These are phyloP conservation scores for Daktulosphaira vitifoliae DNA, from an alignment of 1,140 invertebrate species.

Conservation along the genomic window DNA sequence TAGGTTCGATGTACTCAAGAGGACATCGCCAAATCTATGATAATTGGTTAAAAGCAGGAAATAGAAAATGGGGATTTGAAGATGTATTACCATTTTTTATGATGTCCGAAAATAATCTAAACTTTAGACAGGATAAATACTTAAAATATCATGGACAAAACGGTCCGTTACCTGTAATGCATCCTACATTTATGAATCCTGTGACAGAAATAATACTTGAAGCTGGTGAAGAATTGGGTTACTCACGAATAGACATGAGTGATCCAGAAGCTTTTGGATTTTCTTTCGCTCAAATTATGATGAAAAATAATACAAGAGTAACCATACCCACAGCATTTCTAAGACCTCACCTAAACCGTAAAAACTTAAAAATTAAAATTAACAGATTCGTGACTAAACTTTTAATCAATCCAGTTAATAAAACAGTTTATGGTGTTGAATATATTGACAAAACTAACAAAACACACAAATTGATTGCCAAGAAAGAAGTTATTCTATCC, in stretches of 20 bases:
- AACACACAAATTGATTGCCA: conserved; percentile 45
- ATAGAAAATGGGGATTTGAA: conserved; percentile 56
- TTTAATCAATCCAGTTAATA: conserved; percentile 53
- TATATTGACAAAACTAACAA: conserved; percentile 39
- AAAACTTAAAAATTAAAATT: conserved; percentile 63
- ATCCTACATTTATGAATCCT: conserved; percentile 48
- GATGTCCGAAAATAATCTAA: conserved; percentile 48
- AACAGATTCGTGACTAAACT: conserved; percentile 61
- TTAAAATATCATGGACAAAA: conserved; percentile 47
- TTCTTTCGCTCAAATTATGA: conserved; percentile 49
- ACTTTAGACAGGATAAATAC: conserved; percentile 43
- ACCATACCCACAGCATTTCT: conserved; percentile 50
- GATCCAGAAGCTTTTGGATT: conserved; percentile 49
- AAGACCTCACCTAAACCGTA: conserved; percentile 42
- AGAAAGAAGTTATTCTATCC: conserved; percentile 57
- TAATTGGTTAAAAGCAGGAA: conserved; percentile 55
- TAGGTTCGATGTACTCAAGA: conserved; percentile 60
- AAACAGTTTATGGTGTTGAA: conserved; percentile 48
- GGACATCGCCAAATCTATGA: conserved; percentile 58
- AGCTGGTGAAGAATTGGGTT: conserved; percentile 50
- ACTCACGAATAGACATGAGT: conserved; percentile 48
- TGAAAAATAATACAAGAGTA: conserved; percentile 41
- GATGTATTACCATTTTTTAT: conserved; percentile 53
- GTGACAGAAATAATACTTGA: conserved; percentile 50
- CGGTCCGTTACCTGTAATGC: conserved; percentile 51